A percentile compares a stretch with the other conserved stretches of the same genome.
Conservation (phyloP, 2,888 invertebrate species). For the Lasioglossum lativentre region DNA sequence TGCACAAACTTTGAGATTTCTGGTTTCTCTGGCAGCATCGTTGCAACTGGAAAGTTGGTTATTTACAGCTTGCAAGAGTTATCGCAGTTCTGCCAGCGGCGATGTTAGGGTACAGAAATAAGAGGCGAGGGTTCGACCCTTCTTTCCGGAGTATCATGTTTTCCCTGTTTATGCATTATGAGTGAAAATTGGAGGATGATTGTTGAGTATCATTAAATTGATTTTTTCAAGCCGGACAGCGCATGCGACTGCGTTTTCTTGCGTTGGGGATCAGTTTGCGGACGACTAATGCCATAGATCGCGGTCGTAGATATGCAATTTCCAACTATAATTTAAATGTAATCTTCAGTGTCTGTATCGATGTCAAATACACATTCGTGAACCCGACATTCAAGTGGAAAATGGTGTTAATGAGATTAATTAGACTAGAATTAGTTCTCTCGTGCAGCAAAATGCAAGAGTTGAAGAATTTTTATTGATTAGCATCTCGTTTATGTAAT, state of each 20-base stretch:
- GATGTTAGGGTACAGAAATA: background rate
- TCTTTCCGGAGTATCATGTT: background rate
- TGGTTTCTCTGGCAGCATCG: background rate
- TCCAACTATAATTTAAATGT: background rate
- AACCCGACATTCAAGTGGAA: background rate
- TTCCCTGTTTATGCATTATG: conserved; percentile 29
- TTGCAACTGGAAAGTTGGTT: background rate
- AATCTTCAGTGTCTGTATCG: background rate
- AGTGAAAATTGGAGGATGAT: background rate
- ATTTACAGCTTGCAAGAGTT: background rate
- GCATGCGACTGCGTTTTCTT: background rate
- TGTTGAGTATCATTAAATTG: background rate
- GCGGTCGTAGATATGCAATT: background rate
- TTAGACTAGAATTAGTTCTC: background rate
- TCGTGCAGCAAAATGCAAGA: background rate
- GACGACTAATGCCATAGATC: background rate
- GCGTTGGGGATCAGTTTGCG: background rate
- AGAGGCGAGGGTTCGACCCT: background rate
- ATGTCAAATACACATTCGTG: background rate
- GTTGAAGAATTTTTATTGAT: background rate
- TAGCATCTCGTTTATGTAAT: background rate
- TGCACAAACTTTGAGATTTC: rapidly evolving
- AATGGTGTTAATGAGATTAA: background rate
- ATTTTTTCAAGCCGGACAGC: background rate
- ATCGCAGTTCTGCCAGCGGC: background rate